Evolutionary conservation across 2,888 invertebrate species (phyloP), one percentile per base, ranked within the genome.

Genomic region (Elegia similella): DNA sequence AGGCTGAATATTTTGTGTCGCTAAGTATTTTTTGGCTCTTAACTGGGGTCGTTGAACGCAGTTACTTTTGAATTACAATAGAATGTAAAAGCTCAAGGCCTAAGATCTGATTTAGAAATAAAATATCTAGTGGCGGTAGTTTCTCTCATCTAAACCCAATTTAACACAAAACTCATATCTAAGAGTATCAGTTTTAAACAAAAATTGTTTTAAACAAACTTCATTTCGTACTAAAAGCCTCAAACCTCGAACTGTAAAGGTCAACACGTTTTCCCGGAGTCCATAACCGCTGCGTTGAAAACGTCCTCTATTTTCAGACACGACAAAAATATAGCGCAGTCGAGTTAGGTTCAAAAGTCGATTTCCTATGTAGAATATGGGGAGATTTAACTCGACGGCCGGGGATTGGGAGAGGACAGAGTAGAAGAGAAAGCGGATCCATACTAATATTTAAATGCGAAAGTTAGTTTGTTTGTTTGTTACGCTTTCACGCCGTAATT

Each of bases 321-420:
- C 23, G 56, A 56, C 56, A 48, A 56, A 55, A 48, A 56, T 56
- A 56, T 48, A 48, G 23, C 38, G 23, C 34, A 12, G 46, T 15
- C 23, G 17, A 47, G 47, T 55, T 29, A 54, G 54, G 56, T 56
- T 56, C 56, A 56, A 47, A 56, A 56, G 48, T 56, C 56, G 48
- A 56, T 56, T 56, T 47, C 38, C 55, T 55, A 55, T 56, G 56
- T 42, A 56, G 47, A 48, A 48, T 48, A 48, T 48, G 23, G 48
- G 56, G 42, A 48, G 56, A 56, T 56, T 56, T 56, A 56, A 56
- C 48, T 56, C 42, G 17, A 30, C 30, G 44, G 15, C 15, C 43
- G 43, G 54, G 13, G 17, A 30, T 17, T 8, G 30, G 44, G 6
- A 13, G 44, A 0, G 15, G 6, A 32, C 30, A 32, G 7, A 17